phyloP scores from a whole-genome alignment of 2,113 vertebrate genomes.

The Chlamydotis undulata region DNA sequence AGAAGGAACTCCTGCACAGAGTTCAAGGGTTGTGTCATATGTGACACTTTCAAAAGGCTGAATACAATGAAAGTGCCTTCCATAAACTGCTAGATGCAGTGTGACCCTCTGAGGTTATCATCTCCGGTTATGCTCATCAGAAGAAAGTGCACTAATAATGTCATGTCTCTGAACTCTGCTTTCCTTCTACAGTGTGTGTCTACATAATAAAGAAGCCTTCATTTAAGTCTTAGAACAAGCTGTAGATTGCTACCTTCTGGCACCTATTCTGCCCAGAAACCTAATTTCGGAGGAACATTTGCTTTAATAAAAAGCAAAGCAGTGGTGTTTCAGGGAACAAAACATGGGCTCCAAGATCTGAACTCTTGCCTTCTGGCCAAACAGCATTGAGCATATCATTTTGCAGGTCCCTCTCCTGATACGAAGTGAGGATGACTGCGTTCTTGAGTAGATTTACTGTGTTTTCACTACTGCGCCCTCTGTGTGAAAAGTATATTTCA shows the following conservation, averaged over 20 bases:
- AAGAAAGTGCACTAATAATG: not conserved
- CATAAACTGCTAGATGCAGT: not conserved
- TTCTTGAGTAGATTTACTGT: not conserved
- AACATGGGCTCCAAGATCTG: not conserved
- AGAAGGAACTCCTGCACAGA: not conserved
- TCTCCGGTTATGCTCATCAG: not conserved
- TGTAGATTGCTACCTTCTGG: not conserved
- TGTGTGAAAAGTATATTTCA: not conserved
- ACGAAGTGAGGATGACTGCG: not conserved
- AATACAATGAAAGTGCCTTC: not conserved
- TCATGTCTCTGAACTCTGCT: not conserved
- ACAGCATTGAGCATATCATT: not conserved
- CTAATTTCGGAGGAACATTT: not conserved
- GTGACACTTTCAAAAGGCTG: not conserved
- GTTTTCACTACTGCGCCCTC: not conserved
- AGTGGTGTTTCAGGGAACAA: not conserved
- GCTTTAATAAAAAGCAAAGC: not conserved
- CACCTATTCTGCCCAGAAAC: not conserved
- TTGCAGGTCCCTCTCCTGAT: not conserved
- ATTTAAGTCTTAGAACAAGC: not conserved
- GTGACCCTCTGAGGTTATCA: not conserved
- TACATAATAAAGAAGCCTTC: not conserved
- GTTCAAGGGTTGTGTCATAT: not conserved
- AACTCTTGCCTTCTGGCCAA: not conserved
- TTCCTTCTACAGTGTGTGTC: not conserved